A percentile compares a stretch with the other conserved stretches of the same genome.
Conservation (phyloP, 2,113 vertebrate genomes). For the Tupaia chinensis region DNA sequence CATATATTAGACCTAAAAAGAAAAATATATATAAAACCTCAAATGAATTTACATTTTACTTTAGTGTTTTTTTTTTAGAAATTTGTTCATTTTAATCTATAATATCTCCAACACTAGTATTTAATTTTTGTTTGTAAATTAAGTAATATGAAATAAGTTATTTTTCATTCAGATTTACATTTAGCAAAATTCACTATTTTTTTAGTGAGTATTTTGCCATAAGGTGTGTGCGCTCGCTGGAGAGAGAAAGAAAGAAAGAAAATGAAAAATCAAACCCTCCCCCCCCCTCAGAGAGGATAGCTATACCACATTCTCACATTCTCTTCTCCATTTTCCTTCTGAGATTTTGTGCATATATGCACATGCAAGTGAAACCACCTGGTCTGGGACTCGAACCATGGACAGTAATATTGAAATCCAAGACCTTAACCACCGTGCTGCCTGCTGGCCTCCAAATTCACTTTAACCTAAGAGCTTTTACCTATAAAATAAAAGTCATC, state of each 20-base stretch:
- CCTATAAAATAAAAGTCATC: not conserved
- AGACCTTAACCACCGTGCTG: too few relatives aligned
- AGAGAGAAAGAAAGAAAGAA: too few relatives aligned
- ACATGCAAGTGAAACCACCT: too few relatives aligned
- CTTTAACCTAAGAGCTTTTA: not conserved
- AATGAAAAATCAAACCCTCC: too few relatives aligned
- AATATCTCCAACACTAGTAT: not conserved
- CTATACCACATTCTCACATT: too few relatives aligned
- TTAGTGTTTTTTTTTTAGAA: not conserved
- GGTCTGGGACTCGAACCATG: too few relatives aligned
- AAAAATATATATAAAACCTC: not conserved
- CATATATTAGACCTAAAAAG: not conserved
- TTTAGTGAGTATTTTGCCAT: too few relatives aligned
- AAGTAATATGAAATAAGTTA: not conserved
- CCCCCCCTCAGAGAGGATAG: too few relatives aligned
- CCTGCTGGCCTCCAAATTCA: not conserved
- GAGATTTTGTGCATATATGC: too few relatives aligned
- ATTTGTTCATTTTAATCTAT: not conserved
- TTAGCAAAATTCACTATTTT: not conserved
- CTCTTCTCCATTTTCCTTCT: too few relatives aligned
- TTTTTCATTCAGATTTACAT: not conserved
- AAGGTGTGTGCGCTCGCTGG: too few relatives aligned
- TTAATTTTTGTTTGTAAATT: not conserved
- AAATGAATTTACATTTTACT: not conserved
- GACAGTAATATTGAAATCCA: too few relatives aligned